Conservation (phyloP, 1,140 invertebrate species). For the Euwallacea fornicatus region DNA sequence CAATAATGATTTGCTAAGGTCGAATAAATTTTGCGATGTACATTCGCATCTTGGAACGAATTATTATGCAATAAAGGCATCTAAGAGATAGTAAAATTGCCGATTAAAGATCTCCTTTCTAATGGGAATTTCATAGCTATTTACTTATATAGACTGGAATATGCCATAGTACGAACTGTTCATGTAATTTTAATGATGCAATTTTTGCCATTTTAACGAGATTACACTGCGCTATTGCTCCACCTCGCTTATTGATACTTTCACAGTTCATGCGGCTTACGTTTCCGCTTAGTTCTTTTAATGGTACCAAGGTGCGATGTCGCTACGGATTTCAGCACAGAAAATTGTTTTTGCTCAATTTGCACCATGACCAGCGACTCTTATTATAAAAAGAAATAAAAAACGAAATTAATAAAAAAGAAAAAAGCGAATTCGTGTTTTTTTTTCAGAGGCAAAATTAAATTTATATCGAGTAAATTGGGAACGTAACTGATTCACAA, state of each 20-base stretch:
- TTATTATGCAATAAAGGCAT: background rate
- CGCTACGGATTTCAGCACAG: too few species aligned
- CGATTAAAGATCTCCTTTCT: background rate
- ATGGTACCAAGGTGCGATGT: too few species aligned
- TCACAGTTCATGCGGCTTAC: background rate
- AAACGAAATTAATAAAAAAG: background rate
- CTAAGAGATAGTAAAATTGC: background rate
- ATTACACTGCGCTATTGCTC: background rate
- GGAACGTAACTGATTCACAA: background rate
- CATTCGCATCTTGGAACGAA: background rate
- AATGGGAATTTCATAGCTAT: background rate
- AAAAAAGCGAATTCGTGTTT: background rate
- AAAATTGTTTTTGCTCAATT: background rate
- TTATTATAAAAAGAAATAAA: background rate
- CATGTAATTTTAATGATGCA: background rate
- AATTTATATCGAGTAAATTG: background rate
- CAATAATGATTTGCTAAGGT: background rate
- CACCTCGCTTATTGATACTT: background rate
- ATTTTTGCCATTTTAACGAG: background rate
- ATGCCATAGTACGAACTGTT: background rate
- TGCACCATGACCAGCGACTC: background rate
- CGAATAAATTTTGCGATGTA: background rate
- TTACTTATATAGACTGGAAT: background rate
- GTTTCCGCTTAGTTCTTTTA: too few species aligned
- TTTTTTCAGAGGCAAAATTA: background rate